A percentile compares a stretch with the other conserved stretches of the same genome.
Conservation (phyloP, 35 echinoderm and acorn worm genomes). For the Lytechinus pictus region DNA sequence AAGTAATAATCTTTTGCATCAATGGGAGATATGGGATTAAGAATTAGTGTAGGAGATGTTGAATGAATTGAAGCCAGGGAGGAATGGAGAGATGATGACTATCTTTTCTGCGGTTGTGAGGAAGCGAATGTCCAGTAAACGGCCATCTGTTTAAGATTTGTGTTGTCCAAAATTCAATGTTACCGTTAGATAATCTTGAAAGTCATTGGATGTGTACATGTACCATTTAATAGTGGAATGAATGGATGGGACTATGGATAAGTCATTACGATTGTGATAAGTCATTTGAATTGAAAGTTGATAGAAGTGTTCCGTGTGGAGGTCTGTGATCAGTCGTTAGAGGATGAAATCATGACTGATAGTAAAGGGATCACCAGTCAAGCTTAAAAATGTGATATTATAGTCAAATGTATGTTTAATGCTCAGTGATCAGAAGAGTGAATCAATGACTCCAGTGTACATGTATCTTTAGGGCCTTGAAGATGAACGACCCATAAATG, state of each 20-base stretch:
- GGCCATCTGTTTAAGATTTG: background rate
- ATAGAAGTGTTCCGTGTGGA: background rate
- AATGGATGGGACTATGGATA: background rate
- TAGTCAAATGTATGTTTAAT: background rate
- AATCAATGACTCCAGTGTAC: background rate
- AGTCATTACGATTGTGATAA: background rate
- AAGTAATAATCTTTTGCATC: background rate
- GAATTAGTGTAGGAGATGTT: background rate
- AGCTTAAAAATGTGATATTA: background rate
- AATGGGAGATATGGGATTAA: background rate
- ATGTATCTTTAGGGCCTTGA: background rate
- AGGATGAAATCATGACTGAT: background rate
- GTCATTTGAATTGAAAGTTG: no score
- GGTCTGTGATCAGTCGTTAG: background rate
- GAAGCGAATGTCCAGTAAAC: background rate
- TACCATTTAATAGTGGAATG: background rate
- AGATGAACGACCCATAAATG: background rate
- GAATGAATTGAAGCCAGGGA: background rate
- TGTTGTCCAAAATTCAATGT: background rate
- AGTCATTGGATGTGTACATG: background rate
- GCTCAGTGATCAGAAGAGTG: background rate
- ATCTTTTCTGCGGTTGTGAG: background rate
- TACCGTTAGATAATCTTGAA: background rate
- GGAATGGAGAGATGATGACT: background rate
- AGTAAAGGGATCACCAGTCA: background rate